Evolutionary conservation across 2,113 vertebrate genomes (phyloP).

Genomic region (Megatriorchis doriae): DNA sequence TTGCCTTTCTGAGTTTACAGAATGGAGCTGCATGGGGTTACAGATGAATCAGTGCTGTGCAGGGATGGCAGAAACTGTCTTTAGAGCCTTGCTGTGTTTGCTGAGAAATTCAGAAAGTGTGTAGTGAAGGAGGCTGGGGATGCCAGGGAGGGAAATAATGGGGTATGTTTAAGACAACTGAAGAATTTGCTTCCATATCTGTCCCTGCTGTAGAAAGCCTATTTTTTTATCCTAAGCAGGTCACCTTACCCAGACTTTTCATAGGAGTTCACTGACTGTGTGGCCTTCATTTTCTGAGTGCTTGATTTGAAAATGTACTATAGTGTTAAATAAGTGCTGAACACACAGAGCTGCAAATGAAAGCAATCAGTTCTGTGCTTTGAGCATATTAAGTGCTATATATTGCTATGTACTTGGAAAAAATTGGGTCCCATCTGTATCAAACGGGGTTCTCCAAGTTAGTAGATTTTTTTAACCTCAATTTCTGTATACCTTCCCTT

Average conservation of each 20-base stretch:
- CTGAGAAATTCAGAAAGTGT: not conserved
- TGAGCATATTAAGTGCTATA: slow-evolving; percentile 56
- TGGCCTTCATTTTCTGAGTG: slow-evolving; percentile 59
- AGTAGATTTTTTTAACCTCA: slow-evolving; percentile 7
- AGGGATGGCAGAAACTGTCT: not conserved
- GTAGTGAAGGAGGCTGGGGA: not conserved
- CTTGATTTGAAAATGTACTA: slow-evolving; percentile 32
- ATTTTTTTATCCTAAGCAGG: not conserved
- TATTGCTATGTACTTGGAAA: slow-evolving; percentile 50
- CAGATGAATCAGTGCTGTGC: not conserved
- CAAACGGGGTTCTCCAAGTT: slow-evolving; percentile 22
- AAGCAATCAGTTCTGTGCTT: slow-evolving; percentile 57
- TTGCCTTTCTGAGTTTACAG: not conserved
- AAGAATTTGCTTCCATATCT: not conserved
- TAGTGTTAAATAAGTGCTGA: slow-evolving; percentile 56
- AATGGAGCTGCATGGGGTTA: not conserved
- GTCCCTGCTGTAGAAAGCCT: not conserved
- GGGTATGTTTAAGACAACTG: not conserved
- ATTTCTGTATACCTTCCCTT: not conserved
- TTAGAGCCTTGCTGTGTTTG: not conserved
- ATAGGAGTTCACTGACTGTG: slow-evolving; percentile 38
- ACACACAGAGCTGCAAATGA: slow-evolving; percentile 60
- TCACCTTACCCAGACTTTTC: slow-evolving; percentile 36
- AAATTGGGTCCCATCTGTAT: slow-evolving; percentile 54
- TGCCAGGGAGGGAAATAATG: not conserved